These are phyloP conservation scores for Pilophorus perplexus DNA, from an alignment of 2,888 invertebrate species.

Conservation along the genomic window DNA sequence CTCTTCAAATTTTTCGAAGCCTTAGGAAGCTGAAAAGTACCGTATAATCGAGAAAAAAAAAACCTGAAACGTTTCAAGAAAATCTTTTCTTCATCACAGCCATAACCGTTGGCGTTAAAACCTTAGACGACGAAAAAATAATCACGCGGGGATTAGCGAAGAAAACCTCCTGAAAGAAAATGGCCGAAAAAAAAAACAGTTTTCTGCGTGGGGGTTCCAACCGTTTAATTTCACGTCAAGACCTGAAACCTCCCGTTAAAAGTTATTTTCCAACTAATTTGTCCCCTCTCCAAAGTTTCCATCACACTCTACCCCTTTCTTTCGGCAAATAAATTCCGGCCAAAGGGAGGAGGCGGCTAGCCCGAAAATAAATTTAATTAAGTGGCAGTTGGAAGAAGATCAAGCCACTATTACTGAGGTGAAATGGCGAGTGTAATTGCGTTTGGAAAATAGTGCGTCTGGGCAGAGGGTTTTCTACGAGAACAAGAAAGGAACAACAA, in stretches of 20 bases:
- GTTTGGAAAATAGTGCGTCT: constrained; percentile 33
- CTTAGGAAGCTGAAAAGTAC: too few species aligned
- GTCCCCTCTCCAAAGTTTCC: constrained; percentile 3
- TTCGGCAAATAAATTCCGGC: constrained; percentile 36
- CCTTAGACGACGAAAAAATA: too few species aligned
- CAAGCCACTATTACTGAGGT: constrained; percentile 31
- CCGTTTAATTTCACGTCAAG: constrained; percentile 39
- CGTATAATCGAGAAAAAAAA: too few species aligned
- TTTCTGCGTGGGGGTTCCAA: background rate
- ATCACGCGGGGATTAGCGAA: too few species aligned
- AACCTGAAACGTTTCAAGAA: too few species aligned
- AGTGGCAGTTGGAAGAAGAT: constrained; percentile 36
- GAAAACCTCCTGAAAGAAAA: too few species aligned
- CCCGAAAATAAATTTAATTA: constrained; percentile 41
- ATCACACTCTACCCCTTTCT: constrained; percentile 17
- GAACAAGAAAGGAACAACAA: background rate
- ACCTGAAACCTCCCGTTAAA: constrained; percentile 30
- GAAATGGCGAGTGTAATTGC: constrained; percentile 40
- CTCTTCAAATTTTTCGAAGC: too few species aligned
- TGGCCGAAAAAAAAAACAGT: too few species aligned
- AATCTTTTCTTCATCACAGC: too few species aligned
- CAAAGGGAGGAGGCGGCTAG: constrained; percentile 20
- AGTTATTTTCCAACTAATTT: constrained; percentile 43
- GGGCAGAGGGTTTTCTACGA: background rate
- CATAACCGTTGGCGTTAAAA: too few species aligned